Percentiles rank a stretch among this genome's conserved stretches.
Conservation (phyloP, 2,888 invertebrate species). For the Nomada goodeniana region DNA sequence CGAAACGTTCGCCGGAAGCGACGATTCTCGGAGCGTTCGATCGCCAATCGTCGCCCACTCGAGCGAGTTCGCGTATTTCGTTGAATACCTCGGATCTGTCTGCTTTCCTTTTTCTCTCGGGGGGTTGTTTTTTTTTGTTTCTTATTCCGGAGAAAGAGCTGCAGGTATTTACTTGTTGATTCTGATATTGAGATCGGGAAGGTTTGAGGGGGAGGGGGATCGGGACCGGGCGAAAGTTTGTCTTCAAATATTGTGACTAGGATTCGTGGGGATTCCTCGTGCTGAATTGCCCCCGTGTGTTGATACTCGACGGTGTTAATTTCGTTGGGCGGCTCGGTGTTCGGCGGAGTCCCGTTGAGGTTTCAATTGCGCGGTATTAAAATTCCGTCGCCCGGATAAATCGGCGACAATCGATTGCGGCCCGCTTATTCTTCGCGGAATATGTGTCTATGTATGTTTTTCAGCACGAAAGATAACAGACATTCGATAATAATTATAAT, state of each 20-base stretch:
- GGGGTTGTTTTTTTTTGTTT: too few species aligned
- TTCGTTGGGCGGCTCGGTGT: not conserved
- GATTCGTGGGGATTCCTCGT: not conserved
- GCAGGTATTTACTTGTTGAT: constrained; percentile 23
- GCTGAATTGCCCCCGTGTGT: not conserved
- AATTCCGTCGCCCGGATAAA: not conserved
- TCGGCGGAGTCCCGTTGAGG: not conserved
- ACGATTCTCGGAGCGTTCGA: not conserved
- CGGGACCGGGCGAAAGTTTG: constrained; percentile 4
- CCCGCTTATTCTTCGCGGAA: too few species aligned
- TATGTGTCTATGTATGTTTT: too few species aligned
- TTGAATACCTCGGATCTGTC: not conserved
- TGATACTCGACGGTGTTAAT: not conserved
- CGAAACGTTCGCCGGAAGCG: constrained; percentile 26
- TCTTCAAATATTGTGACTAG: constrained; percentile 33
- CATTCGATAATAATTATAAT: too few species aligned
- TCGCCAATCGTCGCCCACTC: not conserved
- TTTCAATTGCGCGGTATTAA: not conserved
- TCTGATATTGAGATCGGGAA: constrained; percentile 14
- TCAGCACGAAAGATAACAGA: too few species aligned
- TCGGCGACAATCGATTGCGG: too few species aligned
- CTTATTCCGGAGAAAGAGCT: too few species aligned
- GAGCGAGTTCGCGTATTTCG: too few species aligned
- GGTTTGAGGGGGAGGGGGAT: constrained; percentile 2
- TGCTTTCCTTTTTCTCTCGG: not conserved